phyloP scores from a whole-genome alignment of 2,888 invertebrate species.

The Oxyscelio sp. region DNA sequence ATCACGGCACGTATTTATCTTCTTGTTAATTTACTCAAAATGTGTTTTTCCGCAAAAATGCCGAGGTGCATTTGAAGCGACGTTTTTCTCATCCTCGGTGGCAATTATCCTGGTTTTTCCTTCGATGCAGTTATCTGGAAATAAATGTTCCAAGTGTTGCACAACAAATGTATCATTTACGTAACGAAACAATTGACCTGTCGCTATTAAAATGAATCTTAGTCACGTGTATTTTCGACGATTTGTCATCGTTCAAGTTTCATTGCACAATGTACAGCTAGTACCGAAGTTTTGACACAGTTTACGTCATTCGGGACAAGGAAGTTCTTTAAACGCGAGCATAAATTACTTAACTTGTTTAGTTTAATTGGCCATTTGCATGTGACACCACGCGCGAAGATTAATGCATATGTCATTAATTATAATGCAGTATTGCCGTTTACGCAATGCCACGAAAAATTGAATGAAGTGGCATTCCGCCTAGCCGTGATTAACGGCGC shows the following conservation, averaged over 20 bases:
- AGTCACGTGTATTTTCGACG: slow-evolving; percentile 57
- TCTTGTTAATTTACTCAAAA: not conserved
- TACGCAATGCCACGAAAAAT: slow-evolving; percentile 75
- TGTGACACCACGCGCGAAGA: slow-evolving; percentile 68
- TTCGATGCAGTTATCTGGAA: not conserved
- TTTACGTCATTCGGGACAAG: slow-evolving; percentile 67
- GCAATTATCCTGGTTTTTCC: slow-evolving; percentile 26
- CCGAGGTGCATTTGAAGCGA: no score
- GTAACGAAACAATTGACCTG: slow-evolving; percentile 52
- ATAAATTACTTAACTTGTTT: slow-evolving; percentile 73
- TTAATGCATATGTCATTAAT: slow-evolving; percentile 72
- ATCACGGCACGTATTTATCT: slow-evolving; percentile 11
- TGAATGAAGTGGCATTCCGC: slow-evolving; percentile 70
- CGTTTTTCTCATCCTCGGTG: no score
- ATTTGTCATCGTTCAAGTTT: slow-evolving; percentile 69
- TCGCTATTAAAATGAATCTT: slow-evolving; percentile 55
- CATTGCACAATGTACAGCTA: slow-evolving; percentile 62
- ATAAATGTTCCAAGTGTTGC: not conserved
- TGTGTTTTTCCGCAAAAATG: no score
- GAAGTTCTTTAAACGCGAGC: slow-evolving; percentile 72
- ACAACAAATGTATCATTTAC: slow-evolving; percentile 30
- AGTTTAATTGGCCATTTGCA: slow-evolving; percentile 73
- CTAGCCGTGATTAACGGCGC: slow-evolving; percentile 73
- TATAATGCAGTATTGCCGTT: slow-evolving; percentile 71
- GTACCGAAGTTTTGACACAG: slow-evolving; percentile 67